Evolutionary conservation across 2,113 vertebrate species (phyloP).

Genomic region (Oxygymnocypris stewartii): DNA sequence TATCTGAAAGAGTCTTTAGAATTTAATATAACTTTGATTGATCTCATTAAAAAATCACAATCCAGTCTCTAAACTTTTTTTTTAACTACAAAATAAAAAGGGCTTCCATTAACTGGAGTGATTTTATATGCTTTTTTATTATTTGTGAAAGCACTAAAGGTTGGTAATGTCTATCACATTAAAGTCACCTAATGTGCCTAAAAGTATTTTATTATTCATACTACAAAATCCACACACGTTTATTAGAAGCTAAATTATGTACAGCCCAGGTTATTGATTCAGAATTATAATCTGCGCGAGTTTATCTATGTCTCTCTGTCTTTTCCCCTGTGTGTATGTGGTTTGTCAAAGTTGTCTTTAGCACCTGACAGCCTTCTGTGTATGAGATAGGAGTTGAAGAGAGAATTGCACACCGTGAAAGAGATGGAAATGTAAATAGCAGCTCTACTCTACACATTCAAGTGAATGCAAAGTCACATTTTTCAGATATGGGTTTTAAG

Average conservation of each 20-base stretch:
- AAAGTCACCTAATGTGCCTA: neutral
- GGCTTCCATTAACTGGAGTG: neutral
- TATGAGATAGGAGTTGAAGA: neutral
- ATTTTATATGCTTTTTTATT: too few species aligned
- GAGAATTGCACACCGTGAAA: neutral
- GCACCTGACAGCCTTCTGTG: constrained; percentile 13
- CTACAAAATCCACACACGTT: neutral
- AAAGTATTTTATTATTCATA: neutral
- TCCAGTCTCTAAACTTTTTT: neutral
- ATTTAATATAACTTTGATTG: neutral
- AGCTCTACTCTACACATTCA: neutral
- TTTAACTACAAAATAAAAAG: neutral
- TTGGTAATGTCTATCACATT: neutral
- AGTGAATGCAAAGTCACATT: neutral
- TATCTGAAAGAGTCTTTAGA: neutral
- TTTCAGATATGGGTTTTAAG: neutral
- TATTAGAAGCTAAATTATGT: neutral
- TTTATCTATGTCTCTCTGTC: neutral
- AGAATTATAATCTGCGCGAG: constrained; percentile 12
- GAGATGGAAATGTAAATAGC: neutral
- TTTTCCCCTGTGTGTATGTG: neutral
- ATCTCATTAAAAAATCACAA: neutral
- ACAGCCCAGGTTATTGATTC: neutral
- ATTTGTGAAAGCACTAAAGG: neutral
- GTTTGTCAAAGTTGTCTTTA: constrained; percentile 1